These are phyloP conservation scores for Drosophila rhopaloa DNA, from an alignment of 1,140 invertebrate genomes.

Conservation along the genomic window DNA sequence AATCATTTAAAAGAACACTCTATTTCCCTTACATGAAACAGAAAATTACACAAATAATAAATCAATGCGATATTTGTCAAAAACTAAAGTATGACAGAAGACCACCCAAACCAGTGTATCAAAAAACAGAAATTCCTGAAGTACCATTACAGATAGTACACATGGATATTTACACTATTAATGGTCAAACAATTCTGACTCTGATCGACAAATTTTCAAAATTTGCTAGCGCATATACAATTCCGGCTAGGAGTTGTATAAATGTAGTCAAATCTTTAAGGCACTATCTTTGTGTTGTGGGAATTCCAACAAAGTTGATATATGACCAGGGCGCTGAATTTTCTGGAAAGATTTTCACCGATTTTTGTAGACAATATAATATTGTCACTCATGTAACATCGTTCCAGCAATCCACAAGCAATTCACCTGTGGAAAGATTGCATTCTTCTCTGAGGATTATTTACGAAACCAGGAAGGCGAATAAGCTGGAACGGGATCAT, in stretches of 20 bases:
- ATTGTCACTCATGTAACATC: conserved; percentile 4
- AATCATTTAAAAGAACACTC: conserved; percentile 2
- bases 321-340: conserved; percentile 13
- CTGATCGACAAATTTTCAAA: conserved; percentile 7
- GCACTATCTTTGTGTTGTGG: conserved; percentile 6
- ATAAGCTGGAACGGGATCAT: conserved; percentile 2
- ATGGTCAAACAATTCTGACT: conserved; percentile 7
- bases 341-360: background rate
- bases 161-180: conserved; percentile 14
- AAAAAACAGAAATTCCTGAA: conserved; percentile 1
- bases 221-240: conserved; percentile 13
- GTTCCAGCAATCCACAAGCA: background rate
- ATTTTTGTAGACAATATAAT: conserved; percentile 1
- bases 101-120: conserved; percentile 4
- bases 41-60: conserved; percentile 7
- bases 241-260: conserved; percentile 6
- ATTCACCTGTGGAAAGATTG: conserved; percentile 6
- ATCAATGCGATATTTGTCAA: conserved; percentile 12
- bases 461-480: background rate
- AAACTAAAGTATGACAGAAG: conserved; percentile 11
- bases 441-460: conserved; percentile 10
- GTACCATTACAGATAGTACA: conserved; percentile 2
- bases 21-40: conserved; percentile 10
- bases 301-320: conserved; percentile 4
- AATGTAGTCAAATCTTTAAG: conserved; percentile 11